Conservation (phyloP, 2,797 vertebrate species). For the Sebastes glaucus region DNA sequence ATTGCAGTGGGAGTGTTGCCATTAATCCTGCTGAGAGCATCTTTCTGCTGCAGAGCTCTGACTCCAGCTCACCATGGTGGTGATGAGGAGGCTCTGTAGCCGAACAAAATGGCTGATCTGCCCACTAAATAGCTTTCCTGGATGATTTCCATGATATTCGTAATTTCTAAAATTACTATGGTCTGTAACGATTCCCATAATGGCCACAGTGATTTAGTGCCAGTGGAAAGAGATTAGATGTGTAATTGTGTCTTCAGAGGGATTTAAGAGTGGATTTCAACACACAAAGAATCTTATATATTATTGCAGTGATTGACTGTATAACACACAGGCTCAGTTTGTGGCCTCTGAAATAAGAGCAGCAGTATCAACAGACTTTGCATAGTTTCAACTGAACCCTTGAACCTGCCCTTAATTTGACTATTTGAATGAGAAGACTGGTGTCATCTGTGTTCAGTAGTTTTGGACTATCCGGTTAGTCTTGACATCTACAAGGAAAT, state of each 20-base stretch:
- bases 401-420: not conserved
- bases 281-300: not conserved
- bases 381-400: not conserved
- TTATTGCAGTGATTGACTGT: not conserved
- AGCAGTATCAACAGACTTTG: not conserved
- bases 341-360: not conserved
- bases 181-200: accelerated
- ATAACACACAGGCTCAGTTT: not conserved
- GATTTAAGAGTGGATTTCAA: not conserved
- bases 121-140: not conserved
- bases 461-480: not conserved
- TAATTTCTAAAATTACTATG: not conserved
- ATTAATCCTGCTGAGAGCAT: conserved; percentile 97
- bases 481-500: not conserved
- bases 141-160: not conserved
- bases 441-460: not conserved
- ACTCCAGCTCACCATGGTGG: conserved; percentile 61
- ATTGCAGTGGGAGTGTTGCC: conserved; percentile 87
- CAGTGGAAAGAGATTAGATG: not conserved
- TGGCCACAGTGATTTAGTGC: not conserved
- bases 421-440: not conserved
- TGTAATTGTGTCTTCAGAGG: not conserved
- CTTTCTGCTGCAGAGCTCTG: conserved; percentile 63
- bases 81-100: conserved; percentile 72
- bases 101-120: conserved; percentile 27